phyloP scores from a whole-genome alignment of 2,888 invertebrate genomes.

The Sarcophaga caerulescens region DNA sequence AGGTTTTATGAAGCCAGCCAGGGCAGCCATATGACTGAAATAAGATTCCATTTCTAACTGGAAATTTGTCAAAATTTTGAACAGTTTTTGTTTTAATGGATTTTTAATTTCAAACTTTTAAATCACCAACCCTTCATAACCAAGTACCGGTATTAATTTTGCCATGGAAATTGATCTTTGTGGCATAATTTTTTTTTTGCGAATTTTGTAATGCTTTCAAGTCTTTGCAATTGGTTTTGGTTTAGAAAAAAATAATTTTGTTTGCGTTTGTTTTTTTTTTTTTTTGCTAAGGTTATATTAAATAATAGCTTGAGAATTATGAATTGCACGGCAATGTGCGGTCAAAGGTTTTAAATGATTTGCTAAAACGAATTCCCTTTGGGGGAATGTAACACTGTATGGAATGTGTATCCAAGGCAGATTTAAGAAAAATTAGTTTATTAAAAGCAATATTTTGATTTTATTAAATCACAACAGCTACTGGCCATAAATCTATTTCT shows the following conservation, averaged over 20 bases:
- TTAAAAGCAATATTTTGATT: too few relatives aligned
- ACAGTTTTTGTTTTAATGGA: too few relatives aligned
- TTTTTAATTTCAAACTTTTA: too few relatives aligned
- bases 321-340: constrained; percentile 49
- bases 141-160: neutral
- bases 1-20: too few relatives aligned
- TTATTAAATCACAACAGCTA: too few relatives aligned
- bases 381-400: neutral
- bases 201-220: constrained; percentile 49
- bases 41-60: too few relatives aligned
- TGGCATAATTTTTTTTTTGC: constrained; percentile 55
- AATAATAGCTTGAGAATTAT: constrained; percentile 48
- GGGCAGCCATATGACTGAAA: too few relatives aligned
- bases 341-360: constrained; percentile 35
- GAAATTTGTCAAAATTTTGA: too few relatives aligned
- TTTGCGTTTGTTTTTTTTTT: neutral
- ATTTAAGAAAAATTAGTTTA: too few relatives aligned
- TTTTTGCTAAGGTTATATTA: constrained; percentile 1
- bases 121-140: too few relatives aligned
- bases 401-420: neutral
- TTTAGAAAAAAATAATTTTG: neutral
- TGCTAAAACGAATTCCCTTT: neutral
- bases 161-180: constrained; percentile 66
- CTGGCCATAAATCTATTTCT: too few relatives aligned
- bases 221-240: constrained; percentile 5